These are phyloP conservation scores for Centroberyx gerrardi DNA, from an alignment of 2,797 vertebrate species.

Conservation along the genomic window DNA sequence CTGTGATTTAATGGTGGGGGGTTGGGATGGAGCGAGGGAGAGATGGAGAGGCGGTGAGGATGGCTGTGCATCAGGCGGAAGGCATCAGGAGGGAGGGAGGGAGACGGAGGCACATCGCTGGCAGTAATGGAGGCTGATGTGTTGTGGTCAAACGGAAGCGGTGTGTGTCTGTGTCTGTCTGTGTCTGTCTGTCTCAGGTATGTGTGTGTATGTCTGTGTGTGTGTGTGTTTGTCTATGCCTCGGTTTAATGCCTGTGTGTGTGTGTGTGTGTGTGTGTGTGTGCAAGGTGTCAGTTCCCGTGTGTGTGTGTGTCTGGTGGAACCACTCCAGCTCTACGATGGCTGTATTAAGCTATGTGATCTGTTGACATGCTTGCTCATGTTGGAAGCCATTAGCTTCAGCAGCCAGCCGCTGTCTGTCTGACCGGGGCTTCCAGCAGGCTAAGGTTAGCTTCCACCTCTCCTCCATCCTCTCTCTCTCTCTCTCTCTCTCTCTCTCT, in stretches of 20 bases:
- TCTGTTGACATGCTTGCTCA: conserved; percentile 81
- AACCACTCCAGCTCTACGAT: conserved; percentile 36
- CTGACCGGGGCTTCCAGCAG: conserved; percentile 73
- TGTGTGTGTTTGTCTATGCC: conserved; percentile 18
- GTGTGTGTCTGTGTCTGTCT: conserved; percentile 69
- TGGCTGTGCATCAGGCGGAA: conserved; percentile 70
- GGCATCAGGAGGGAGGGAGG: conserved; percentile 65
- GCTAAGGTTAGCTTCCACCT: conserved; percentile 69
- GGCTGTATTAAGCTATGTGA: conserved; percentile 70
- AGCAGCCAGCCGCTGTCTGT: conserved; percentile 65
- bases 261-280: conserved; percentile 15
- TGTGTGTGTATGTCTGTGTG: conserved; percentile 48
- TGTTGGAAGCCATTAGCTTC: conserved; percentile 81
- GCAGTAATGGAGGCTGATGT: conserved; percentile 83
- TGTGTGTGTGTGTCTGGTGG: conserved; percentile 41
- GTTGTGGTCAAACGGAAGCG: conserved; percentile 81
- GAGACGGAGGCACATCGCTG: conserved; percentile 71
- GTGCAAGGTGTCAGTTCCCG: conserved; percentile 51
- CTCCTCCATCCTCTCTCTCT: conserved; percentile 45
- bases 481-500: conserved; percentile 25
- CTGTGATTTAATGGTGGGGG: conserved; percentile 70
- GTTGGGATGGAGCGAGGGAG: conserved; percentile 62
- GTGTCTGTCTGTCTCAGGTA: conserved; percentile 68
- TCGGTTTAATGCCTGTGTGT: conserved; percentile 28
- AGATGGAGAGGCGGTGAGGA: conserved; percentile 50